phyloP scores from a whole-genome alignment of 2,113 vertebrate species.

The Strix aluco region DNA sequence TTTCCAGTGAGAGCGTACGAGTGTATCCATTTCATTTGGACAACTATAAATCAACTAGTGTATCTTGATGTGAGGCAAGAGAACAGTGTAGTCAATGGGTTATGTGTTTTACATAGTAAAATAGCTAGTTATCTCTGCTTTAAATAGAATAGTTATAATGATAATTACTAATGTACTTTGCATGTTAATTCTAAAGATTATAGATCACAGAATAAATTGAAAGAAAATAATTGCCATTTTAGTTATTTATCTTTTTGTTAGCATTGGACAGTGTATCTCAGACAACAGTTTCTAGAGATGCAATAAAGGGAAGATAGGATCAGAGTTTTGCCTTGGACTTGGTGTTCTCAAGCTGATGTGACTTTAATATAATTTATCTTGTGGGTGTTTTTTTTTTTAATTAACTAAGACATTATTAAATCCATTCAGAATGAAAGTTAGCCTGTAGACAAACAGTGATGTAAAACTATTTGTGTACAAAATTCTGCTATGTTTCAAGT shows the following conservation, averaged over 20 bases:
- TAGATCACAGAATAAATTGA: not conserved
- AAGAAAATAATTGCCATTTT: not conserved
- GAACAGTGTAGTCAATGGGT: not conserved
- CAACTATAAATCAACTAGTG: not conserved
- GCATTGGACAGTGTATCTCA: not conserved
- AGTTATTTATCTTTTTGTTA: not conserved
- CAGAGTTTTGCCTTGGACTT: not conserved
- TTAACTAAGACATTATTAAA: not conserved
- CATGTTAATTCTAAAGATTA: not conserved
- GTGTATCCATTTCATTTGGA: not conserved
- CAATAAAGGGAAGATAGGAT: not conserved
- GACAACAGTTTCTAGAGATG: not conserved
- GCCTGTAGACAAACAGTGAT: not conserved
- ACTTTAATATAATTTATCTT: not conserved
- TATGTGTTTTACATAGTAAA: not conserved
- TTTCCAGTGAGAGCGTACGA: not conserved
- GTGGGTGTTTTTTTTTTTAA: not conserved
- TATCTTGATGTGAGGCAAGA: not conserved
- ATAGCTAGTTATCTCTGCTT: not conserved
- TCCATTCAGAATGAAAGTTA: not conserved
- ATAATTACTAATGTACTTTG: not conserved
- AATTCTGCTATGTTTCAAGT: not conserved
- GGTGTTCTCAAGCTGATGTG: not conserved
- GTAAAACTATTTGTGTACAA: not conserved
- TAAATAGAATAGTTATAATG: not conserved